Base-by-base conservation (phyloP, 2,797 vertebrate genomes). In the Premnoplex brunnescens region DNA sequence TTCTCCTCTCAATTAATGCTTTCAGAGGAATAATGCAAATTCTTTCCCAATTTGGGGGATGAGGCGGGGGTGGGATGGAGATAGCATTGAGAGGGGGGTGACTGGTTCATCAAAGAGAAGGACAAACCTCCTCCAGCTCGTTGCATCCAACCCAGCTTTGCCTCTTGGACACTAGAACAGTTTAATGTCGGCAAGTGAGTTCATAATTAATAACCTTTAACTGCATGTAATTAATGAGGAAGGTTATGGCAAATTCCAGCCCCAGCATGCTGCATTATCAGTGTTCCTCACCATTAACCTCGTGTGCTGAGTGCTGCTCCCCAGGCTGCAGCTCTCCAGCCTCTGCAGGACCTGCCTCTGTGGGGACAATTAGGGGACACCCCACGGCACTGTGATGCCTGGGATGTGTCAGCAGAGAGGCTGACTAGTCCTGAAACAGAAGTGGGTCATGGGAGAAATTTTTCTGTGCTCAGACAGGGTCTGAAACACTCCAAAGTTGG, bases 21-120 rank as follows among this genome's bases (percentile, higher is more conserved):
- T 97, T 85, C 91, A 93, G 55, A 81, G 67, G 83, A 95, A 96
- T 88, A 95, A 97, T 94, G 88, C 71, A 94, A 94, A 97, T 92
- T 89, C 73, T 93, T 97, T 74, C 84, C 88, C 67, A 91, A 72
- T 95, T 1, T 79, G 52, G 64, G 32, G 51, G 37, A 41, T 0
- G 3, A 34, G 49, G 34, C 72, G 26, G 64, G 59, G 69, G 52
- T 54, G 83, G 69, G 83, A 28, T n/a, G 48, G 71, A 76, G 78
- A 49, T 2, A 6, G 63, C 3, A 7, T 5, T 52, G 72, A 36
- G 43, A 27, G 58, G 48, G 48, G 58, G 46, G 59, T 26, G 56
- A 8, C 16, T 8, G 27, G 14, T 19, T 58, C 85, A 18, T 63
- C 6, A 1, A 30, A 90, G 88, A 71, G 32, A 66, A 49, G 60